Evolutionary conservation across 2,797 vertebrate genomes (phyloP).

Genomic region (Fringilla coelebs): DNA sequence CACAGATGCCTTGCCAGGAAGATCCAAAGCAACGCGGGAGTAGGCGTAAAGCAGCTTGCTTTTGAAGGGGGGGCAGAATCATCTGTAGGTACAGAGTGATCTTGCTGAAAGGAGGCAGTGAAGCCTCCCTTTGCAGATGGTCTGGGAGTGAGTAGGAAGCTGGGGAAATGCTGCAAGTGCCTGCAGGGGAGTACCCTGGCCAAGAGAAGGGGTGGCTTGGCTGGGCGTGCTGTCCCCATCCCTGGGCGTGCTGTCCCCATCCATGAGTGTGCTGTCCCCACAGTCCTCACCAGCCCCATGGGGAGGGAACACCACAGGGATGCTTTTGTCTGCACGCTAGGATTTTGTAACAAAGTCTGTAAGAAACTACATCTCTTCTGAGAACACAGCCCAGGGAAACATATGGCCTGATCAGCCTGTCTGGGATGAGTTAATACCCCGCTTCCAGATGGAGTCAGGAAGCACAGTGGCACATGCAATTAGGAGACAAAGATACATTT

Average conservation of each 20-base stretch:
- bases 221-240: not conserved
- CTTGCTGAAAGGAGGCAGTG: not conserved
- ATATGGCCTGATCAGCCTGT: constrained; percentile 51
- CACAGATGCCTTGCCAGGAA: constrained; percentile 43
- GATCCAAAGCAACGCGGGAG: not conserved
- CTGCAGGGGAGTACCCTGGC: not conserved
- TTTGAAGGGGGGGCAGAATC: not conserved
- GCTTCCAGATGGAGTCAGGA: constrained; percentile 61
- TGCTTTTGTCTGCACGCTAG: not conserved
- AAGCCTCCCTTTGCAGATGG: constrained; percentile 47
- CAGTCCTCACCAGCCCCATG: rapidly evolving
- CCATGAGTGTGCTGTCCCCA: not conserved
- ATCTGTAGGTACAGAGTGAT: constrained; percentile 45
- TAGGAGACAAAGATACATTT: constrained; percentile 20
- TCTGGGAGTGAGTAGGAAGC: constrained; percentile 34
- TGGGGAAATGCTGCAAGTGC: not conserved
- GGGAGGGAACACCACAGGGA: not conserved
- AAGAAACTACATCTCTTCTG: not conserved
- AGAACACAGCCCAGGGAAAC: constrained; percentile 1
- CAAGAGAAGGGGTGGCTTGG: not conserved
- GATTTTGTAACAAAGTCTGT: not conserved
- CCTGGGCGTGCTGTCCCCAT: not conserved
- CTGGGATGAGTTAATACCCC: constrained; percentile 50
- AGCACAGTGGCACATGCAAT: constrained; percentile 50
- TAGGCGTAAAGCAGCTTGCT: constrained; percentile 50